Percentiles rank a stretch among this genome's conserved stretches.
Evolutionary conservation across 1,140 invertebrate genomes (phyloP).

Genomic region (Aphaenogaster floridana): DNA sequence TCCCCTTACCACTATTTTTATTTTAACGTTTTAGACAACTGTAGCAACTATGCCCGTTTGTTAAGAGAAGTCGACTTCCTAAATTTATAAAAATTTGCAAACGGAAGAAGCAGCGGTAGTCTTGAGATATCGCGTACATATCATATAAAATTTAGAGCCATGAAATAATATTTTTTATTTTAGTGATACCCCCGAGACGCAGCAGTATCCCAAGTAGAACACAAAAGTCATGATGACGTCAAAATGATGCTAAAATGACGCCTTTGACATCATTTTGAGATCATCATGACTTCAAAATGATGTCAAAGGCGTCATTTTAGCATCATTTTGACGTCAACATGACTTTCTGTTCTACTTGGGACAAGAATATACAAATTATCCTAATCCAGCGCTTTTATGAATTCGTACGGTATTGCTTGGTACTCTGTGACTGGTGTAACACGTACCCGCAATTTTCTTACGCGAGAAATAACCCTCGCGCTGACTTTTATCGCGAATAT

Average conservation of each 20-base stretch:
- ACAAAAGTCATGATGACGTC: too few species aligned
- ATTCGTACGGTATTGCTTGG: not conserved
- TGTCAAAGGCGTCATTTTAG: too few species aligned
- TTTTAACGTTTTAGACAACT: not conserved
- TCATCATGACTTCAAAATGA: too few species aligned
- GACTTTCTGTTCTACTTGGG: too few species aligned
- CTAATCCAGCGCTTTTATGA: not conserved
- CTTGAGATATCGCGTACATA: not conserved
- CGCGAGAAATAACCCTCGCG: slow-evolving; percentile 35
- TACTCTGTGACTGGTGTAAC: not conserved
- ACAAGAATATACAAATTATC: not conserved
- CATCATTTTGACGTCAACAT: too few species aligned
- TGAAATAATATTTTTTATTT: not conserved
- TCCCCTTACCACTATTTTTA: not conserved
- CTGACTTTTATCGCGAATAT: slow-evolving; percentile 69
- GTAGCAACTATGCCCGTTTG: not conserved
- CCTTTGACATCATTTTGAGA: too few species aligned
- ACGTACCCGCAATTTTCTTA: slow-evolving; percentile 53
- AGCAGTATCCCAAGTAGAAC: not conserved
- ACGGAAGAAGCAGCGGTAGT: not conserved
- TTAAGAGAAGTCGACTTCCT: not conserved
- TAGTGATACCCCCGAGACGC: not conserved
- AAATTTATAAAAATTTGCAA: not conserved
- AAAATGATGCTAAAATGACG: too few species aligned
- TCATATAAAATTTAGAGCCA: not conserved